Evolutionary conservation across 1,140 invertebrate species (phyloP).

Genomic region (Procambarus virginalis): DNA sequence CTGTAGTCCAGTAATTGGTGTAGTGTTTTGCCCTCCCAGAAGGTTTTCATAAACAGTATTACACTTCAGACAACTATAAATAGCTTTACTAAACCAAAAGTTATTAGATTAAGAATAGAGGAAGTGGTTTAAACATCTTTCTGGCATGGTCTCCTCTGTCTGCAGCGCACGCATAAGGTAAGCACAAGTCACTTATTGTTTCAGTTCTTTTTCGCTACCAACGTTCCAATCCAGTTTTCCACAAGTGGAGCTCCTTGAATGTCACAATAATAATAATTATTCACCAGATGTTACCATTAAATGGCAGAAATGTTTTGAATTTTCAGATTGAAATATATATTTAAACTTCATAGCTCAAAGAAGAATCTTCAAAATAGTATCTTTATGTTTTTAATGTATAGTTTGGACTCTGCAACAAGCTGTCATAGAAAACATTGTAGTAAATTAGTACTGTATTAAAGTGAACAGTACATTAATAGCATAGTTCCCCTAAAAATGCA

Average conservation of each 20-base stretch:
- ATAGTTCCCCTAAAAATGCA: background rate
- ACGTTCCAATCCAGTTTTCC: background rate
- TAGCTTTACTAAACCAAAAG: background rate
- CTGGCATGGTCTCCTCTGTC: slow-evolving; percentile 11
- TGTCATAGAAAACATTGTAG: background rate
- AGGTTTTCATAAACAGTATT: background rate
- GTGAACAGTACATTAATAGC: background rate
- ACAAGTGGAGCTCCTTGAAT: background rate
- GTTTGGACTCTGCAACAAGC: background rate
- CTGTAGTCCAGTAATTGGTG: too few relatives aligned
- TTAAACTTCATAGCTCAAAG: background rate
- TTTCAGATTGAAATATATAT: background rate
- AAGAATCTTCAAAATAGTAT: background rate
- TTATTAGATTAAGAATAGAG: background rate
- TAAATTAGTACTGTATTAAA: background rate
- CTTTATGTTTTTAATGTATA: background rate
- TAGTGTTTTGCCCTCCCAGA: too few relatives aligned
- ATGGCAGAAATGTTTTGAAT: background rate
- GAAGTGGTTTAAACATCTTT: slow-evolving; percentile 13
- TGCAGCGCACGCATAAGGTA: background rate
- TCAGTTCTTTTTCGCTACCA: background rate
- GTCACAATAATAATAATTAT: background rate
- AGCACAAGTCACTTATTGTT: background rate
- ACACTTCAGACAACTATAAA: background rate
- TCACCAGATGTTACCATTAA: background rate